Evolutionary conservation across 2,888 invertebrate genomes (phyloP).

Genomic region (Watsonalla binaria): DNA sequence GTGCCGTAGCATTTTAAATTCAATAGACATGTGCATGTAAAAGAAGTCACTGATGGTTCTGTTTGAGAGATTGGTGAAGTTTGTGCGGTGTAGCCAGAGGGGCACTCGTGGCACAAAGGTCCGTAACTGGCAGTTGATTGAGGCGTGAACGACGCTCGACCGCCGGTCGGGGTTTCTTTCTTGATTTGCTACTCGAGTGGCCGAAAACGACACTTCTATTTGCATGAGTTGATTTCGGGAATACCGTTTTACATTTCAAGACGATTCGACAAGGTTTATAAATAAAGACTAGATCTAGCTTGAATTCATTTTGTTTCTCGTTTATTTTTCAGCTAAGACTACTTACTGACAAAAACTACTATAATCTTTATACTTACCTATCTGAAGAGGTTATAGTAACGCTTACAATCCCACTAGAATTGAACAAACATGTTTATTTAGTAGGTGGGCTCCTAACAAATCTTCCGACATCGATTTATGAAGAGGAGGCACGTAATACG

Average conservation of each 20-base stretch:
- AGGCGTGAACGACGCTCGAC: constrained; percentile 72
- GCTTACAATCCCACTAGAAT: no score
- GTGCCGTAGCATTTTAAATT: not conserved
- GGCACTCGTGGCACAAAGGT: constrained; percentile 63
- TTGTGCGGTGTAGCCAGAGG: constrained; percentile 47
- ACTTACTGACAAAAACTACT: no score
- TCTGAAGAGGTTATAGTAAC: no score
- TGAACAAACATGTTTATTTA: not conserved
- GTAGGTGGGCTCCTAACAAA: not conserved
- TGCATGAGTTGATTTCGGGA: constrained; percentile 66
- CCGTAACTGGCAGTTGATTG: constrained; percentile 73
- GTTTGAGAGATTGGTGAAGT: constrained; percentile 40
- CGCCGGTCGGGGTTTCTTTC: constrained; percentile 70
- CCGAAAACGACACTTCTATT: constrained; percentile 73
- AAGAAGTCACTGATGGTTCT: constrained; percentile 19
- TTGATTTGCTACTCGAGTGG: constrained; percentile 74
- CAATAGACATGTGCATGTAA: constrained; percentile 17
- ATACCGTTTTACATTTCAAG: constrained; percentile 48
- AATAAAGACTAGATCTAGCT: not conserved
- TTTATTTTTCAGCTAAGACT: no score
- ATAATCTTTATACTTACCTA: no score
- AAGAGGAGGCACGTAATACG: constrained; percentile 24
- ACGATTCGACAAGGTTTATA: constrained; percentile 26
- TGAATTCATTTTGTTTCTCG: no score
- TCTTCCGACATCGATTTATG: constrained; percentile 7